These are phyloP conservation scores for Semibalanus balanoides DNA, from an alignment of 1,140 invertebrate genomes.

Conservation along the genomic window DNA sequence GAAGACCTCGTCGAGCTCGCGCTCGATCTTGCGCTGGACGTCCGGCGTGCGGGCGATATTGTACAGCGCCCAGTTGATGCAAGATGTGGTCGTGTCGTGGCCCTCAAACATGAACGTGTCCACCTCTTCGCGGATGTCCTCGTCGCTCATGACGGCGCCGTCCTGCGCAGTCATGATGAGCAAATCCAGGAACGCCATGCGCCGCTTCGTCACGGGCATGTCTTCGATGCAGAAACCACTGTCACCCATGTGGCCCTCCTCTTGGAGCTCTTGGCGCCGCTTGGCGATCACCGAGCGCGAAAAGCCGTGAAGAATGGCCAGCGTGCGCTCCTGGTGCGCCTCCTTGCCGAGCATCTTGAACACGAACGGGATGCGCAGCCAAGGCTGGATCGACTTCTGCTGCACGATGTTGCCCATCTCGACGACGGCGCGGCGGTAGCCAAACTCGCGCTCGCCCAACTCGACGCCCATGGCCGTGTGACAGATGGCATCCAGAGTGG, in stretches of 20 bases:
- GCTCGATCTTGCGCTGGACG: conserved; percentile 56
- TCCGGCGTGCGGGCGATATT: conserved; percentile 64
- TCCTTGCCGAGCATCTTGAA: conserved; percentile 9
- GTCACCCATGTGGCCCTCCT: conserved; percentile 13
- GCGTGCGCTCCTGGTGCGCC: neutral
- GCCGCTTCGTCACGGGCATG: conserved; percentile 34
- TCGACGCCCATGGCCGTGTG: conserved; percentile 11
- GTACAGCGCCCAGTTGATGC: conserved; percentile 66
- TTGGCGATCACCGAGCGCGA: conserved; percentile 17
- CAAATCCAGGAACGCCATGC: conserved; percentile 84
- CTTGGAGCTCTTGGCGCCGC: conserved; percentile 19
- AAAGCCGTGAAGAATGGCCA: conserved; percentile 6
- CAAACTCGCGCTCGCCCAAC: conserved; percentile 7
- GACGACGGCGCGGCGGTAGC: conserved; percentile 6
- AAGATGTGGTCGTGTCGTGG: conserved; percentile 76
- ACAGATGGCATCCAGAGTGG: conserved; percentile 24
- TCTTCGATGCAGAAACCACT: neutral
- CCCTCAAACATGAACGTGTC: too few species aligned
- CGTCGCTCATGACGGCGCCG: conserved; percentile 58
- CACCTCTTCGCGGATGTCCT: conserved; percentile 89
- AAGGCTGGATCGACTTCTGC: conserved; percentile 2
- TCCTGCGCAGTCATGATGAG: conserved; percentile 59
- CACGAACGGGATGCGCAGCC: conserved; percentile 6
- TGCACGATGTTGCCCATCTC: conserved; percentile 8
- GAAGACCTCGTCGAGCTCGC: conserved; percentile 63